These are phyloP conservation scores for Trichoplusia ni DNA, from an alignment of 1,140 invertebrate genomes.

Conservation along the genomic window DNA sequence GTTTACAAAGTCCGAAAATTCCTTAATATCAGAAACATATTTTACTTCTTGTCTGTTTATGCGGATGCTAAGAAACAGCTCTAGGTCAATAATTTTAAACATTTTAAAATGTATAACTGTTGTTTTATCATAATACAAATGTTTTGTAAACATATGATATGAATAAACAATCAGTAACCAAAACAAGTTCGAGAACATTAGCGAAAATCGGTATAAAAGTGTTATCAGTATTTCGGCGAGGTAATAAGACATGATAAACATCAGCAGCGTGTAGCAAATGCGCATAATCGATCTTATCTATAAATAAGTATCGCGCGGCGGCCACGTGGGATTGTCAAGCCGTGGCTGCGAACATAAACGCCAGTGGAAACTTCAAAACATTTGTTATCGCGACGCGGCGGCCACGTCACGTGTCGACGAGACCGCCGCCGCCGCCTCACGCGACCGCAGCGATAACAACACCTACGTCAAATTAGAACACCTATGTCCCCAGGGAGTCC, in stretches of 20 bases:
- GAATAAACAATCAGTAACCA: too few species aligned
- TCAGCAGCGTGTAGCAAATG: background rate
- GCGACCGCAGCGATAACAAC: slow-evolving; percentile 7
- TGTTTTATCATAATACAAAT: too few species aligned
- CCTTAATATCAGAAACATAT: too few species aligned
- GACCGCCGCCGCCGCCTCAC: background rate
- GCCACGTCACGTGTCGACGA: background rate
- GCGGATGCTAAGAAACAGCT: too few species aligned
- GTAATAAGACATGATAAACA: background rate
- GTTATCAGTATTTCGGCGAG: background rate
- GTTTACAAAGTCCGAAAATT: too few species aligned
- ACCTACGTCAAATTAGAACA: background rate
- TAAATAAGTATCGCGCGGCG: background rate
- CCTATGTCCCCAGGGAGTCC: slow-evolving; percentile 1
- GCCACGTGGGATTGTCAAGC: background rate
- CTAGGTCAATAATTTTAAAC: too few species aligned
- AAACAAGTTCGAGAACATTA: slow-evolving; percentile 8
- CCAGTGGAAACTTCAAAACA: background rate
- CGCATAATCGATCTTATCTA: slow-evolving; percentile 10
- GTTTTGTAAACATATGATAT: too few species aligned
- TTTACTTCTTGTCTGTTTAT: too few species aligned
- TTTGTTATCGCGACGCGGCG: slow-evolving; percentile 3
- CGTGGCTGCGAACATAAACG: background rate
- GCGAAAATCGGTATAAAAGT: background rate
- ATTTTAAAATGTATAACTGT: too few species aligned